Base-by-base conservation (phyloP, 2,113 vertebrate genomes). In the Andinoacara biseriatus region DNA sequence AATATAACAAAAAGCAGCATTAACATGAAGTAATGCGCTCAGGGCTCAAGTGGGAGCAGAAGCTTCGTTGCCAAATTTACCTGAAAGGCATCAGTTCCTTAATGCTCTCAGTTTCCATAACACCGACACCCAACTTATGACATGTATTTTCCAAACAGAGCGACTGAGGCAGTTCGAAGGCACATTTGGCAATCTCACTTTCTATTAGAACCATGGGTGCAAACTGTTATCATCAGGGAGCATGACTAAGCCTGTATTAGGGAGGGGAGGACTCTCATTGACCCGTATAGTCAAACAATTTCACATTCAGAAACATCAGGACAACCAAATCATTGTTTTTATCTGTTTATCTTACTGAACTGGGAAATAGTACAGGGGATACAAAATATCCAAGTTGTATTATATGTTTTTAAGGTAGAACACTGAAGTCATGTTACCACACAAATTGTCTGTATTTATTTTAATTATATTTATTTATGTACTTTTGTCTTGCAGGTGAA, bases 401-500 rank as follows among this genome's bases (percentile, higher is more conserved):
- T 24, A 3, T 54, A 62, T 13, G 59, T 80, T 67, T 72, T 57
- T 35, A 38, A 75, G 31, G 8, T 63, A 52, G 76, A 1, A 20
- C 1, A 0, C 18, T n/a, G 26, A 72, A 72, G 46, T 72, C 4
- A 0, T 14, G 10, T 29, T 31, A 31, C 46, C 46, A 72, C 31
- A 54, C 26, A 72, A 54, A 54, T 14, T 33, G 9, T 59, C 74
- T 26, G 11, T 60, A 77, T 46, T 62, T 54, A 10, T 10, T 78
- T 52, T 22, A 2, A 22, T 63, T n/a, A 33, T 10, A 31, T 72
- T 52, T 72, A 72, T 54, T 72, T 1, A 14, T 54, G 33, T 58
- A 65, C 40, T 60, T 77, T 75, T 52, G 14, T 52, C 8, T 67
- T 74, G 20, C 84, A 92, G 92, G 81, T 81, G 29, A 67, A 74